Conservation (phyloP, 1,140 invertebrate species). For the Chlorops oryzae region DNA sequence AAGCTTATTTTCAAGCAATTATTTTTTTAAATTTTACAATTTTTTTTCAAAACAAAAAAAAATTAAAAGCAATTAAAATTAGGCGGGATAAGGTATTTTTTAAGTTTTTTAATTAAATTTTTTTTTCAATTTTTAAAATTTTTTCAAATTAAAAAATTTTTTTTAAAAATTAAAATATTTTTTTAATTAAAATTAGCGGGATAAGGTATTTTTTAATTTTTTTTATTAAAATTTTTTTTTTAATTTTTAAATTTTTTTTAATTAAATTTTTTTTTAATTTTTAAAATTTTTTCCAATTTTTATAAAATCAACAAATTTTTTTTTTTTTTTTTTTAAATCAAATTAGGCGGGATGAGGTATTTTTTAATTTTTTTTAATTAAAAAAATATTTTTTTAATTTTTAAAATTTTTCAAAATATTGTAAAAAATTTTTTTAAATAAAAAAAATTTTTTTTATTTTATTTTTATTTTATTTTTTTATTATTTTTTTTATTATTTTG, state of each 20-base stretch:
- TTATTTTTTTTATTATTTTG: slow-evolving; percentile 15
- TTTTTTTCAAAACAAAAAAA: too few species aligned
- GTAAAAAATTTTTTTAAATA: neutral
- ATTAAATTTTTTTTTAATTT: slow-evolving; percentile 11
- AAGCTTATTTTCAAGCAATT: too few species aligned
- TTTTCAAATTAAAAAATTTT: too few species aligned
- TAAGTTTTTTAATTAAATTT: too few species aligned
- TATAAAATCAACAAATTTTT: neutral
- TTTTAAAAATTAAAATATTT: too few species aligned
- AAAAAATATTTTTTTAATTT: slow-evolving; percentile 16
- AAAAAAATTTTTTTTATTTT: too few species aligned
- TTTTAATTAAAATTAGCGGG: too few species aligned
- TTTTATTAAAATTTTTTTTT: slow-evolving; percentile 10
- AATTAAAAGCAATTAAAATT: too few species aligned
- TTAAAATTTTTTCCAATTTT: slow-evolving; percentile 11
- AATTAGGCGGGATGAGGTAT: slow-evolving; percentile 3
- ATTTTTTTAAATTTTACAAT: too few species aligned
- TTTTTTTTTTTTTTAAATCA: slow-evolving; percentile 4
- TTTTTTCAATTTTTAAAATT: too few species aligned
- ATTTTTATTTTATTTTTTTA: neutral
- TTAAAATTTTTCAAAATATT: slow-evolving; percentile 6
- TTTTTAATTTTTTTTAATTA: neutral
- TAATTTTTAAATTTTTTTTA: slow-evolving; percentile 10
- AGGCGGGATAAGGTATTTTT: too few species aligned
- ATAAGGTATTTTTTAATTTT: too few species aligned